phyloP scores from a whole-genome alignment of 2,113 vertebrate species.

The Pao palembangensis region DNA sequence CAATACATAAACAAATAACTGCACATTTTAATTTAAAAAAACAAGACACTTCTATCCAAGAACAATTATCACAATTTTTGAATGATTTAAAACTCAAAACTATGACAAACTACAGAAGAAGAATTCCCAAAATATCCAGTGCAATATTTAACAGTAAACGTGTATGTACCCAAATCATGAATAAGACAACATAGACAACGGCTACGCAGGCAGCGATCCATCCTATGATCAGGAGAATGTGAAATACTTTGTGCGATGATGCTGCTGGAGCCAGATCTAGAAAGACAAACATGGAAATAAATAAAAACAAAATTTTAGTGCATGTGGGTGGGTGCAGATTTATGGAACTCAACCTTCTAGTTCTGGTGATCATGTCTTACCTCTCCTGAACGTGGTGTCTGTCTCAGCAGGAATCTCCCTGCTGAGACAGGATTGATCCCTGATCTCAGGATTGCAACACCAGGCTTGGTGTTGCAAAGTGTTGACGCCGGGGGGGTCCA shows the following conservation, averaged over 20 bases:
- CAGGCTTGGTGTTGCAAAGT: conserved; percentile 25
- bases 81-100: too few species aligned
- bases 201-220: conserved; percentile 45
- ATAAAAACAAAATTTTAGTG: too few species aligned
- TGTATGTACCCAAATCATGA: conserved; percentile 34
- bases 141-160: background rate
- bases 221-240: conserved; percentile 48
- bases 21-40: too few species aligned
- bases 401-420: conserved; percentile 21
- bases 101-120: too few species aligned
- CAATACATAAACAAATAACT: too few species aligned
- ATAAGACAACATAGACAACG: conserved; percentile 50
- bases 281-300: conserved; percentile 17
- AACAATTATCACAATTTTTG: too few species aligned
- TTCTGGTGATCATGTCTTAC: conserved; percentile 28
- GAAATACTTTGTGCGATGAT: conserved; percentile 31
- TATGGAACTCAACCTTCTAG: background rate
- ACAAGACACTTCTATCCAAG: too few species aligned
- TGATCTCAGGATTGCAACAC: conserved; percentile 26
- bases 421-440: too few species aligned
- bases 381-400: conserved; percentile 28
- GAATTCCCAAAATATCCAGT: too few species aligned
- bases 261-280: conserved; percentile 17
- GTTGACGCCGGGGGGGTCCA: conserved; percentile 33
- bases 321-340: conserved; percentile 1